These are phyloP conservation scores for Aradophagus sp. DNA, from an alignment of 1,140 invertebrate species.

Conservation along the genomic window DNA sequence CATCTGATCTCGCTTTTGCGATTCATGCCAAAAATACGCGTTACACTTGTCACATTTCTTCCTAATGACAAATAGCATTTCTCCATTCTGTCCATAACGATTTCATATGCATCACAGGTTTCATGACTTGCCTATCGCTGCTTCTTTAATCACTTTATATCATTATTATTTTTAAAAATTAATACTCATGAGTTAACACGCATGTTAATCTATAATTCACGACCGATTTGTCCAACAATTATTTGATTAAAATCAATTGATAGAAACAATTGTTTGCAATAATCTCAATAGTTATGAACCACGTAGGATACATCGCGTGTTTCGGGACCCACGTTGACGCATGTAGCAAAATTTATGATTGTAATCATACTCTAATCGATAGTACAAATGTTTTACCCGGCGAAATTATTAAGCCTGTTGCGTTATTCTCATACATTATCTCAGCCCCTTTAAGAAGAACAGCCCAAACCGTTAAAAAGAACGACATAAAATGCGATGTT, in stretches of 20 bases:
- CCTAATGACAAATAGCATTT: slow-evolving; percentile 52
- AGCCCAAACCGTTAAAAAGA: too few relatives aligned
- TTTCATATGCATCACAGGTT: slow-evolving; percentile 9
- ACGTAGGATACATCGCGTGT: slow-evolving; percentile 27
- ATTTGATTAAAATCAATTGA: too few relatives aligned
- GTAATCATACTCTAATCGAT: slow-evolving; percentile 34
- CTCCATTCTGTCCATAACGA: slow-evolving; percentile 17
- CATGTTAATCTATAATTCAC: too few relatives aligned
- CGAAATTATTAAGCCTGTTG: slow-evolving; percentile 21
- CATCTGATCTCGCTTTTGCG: slow-evolving; percentile 59
- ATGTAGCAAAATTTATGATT: slow-evolving; percentile 27
- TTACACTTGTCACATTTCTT: slow-evolving; percentile 43
- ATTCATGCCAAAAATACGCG: slow-evolving; percentile 30
- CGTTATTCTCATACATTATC: slow-evolving; percentile 27
- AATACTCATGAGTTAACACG: too few relatives aligned
- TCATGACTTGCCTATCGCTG: background rate
- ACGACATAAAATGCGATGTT: too few relatives aligned
- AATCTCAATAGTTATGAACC: slow-evolving; percentile 10
- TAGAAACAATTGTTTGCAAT: too few relatives aligned
- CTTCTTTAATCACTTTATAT: too few relatives aligned
- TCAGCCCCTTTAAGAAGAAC: background rate
- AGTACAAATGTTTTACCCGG: slow-evolving; percentile 6
- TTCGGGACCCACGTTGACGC: slow-evolving; percentile 1
- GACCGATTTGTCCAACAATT: too few relatives aligned
- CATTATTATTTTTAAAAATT: background rate